Evolutionary conservation across 2,888 invertebrate species (phyloP).

Genomic region (Acholoe squamosa): DNA sequence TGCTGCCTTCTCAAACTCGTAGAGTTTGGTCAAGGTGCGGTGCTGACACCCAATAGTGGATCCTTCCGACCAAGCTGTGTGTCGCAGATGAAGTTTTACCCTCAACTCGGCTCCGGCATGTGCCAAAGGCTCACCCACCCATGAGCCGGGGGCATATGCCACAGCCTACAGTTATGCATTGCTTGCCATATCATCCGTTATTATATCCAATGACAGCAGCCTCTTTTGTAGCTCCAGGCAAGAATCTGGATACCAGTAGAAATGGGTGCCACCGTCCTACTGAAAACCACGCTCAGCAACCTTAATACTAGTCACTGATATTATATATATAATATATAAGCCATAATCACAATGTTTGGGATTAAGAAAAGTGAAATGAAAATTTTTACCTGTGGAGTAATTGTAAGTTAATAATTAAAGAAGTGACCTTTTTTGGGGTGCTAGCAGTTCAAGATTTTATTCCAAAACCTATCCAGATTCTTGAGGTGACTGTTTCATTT

Average conservation of each 20-base stretch:
- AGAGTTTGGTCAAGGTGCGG: no score
- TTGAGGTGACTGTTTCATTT: conserved; percentile 20
- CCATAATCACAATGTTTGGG: conserved; percentile 6
- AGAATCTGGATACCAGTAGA: conserved; percentile 59
- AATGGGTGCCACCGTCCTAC: background rate
- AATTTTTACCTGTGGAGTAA: background rate
- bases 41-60: background rate
- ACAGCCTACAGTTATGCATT: conserved; percentile 58
- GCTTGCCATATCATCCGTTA: conserved; percentile 55
- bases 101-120: conserved; percentile 49
- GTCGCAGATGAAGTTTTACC: conserved; percentile 55
- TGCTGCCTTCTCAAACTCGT: background rate
- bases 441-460: background rate
- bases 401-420: background rate
- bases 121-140: background rate
- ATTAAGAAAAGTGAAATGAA: background rate
- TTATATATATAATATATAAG: no score
- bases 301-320: conserved; percentile 27
- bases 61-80: conserved; percentile 39
- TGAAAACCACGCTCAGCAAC: background rate
- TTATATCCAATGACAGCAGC: conserved; percentile 30
- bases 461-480: conserved; percentile 56
- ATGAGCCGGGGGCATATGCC: conserved; percentile 25
- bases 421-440: conserved; percentile 35
- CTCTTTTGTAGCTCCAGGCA: conserved; percentile 54